phyloP scores from a whole-genome alignment of 2,888 invertebrate species.

The Vannuccia rotundouncinata region DNA sequence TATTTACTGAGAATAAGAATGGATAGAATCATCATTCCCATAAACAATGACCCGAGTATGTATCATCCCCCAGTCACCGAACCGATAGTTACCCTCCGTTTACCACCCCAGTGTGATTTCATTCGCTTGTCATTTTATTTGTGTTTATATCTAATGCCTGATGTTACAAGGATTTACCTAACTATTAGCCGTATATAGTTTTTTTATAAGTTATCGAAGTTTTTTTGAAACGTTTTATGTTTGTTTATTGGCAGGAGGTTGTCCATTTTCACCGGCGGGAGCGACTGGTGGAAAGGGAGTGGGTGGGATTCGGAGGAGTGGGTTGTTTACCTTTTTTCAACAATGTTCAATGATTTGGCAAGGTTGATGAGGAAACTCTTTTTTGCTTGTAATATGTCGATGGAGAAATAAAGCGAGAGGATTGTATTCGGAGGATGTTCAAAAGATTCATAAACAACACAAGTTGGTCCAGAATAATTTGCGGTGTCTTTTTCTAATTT shows the following conservation, averaged over 20 bases:
- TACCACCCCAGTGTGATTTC: neutral
- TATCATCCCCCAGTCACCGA: too few species aligned
- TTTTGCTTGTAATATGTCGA: neutral
- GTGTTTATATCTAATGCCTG: neutral
- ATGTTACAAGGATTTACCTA: neutral
- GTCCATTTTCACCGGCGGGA: neutral
- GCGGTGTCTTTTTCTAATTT: neutral
- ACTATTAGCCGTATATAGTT: neutral
- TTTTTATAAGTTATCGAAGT: constrained; percentile 2
- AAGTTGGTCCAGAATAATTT: neutral
- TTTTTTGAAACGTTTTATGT: neutral
- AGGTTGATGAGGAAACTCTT: constrained; percentile 15
- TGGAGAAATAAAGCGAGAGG: neutral
- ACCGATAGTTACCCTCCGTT: too few species aligned
- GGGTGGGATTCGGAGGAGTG: neutral
- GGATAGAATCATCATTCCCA: too few species aligned
- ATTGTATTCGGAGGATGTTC: constrained; percentile 3
- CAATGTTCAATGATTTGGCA: constrained; percentile 5
- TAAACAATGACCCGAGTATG: too few species aligned
- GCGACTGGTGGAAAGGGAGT: constrained; percentile 5
- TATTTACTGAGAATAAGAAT: too few species aligned
- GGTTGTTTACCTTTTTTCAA: constrained; percentile 9
- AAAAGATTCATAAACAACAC: constrained; percentile 9
- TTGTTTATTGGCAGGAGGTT: neutral
- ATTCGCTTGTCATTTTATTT: neutral